A percentile compares a stretch with the other conserved stretches of the same genome.
Evolutionary conservation across 2,113 vertebrate genomes (phyloP).

Genomic region (Trogon surrucura): DNA sequence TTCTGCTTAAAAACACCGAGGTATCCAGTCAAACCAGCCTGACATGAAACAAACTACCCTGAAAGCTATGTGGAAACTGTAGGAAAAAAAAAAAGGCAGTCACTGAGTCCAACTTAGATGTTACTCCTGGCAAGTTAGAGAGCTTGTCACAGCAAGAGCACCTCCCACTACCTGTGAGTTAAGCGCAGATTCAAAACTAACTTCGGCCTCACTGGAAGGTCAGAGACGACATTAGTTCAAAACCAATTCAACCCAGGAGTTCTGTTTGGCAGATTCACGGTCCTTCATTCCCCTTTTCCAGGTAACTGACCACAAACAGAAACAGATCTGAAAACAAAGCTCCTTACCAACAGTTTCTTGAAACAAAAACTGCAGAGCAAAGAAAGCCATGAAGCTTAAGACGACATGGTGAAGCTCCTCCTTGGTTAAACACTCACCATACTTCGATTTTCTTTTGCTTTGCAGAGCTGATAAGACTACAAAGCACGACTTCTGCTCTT

Average conservation of each 20-base stretch:
- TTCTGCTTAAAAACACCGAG: neutral
- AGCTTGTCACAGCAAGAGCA: neutral
- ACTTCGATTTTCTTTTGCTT: neutral
- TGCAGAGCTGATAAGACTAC: neutral
- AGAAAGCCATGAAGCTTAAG: neutral
- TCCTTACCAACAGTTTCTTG: neutral
- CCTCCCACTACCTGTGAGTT: neutral
- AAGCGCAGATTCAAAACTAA: neutral
- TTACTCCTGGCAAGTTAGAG: rapidly evolving
- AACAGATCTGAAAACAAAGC: neutral
- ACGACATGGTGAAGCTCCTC: neutral
- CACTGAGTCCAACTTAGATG: rapidly evolving
- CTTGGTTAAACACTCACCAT: neutral
- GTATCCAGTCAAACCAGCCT: neutral
- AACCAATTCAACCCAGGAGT: neutral
- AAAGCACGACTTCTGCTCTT: neutral
- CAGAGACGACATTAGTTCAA: neutral
- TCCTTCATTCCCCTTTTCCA: neutral
- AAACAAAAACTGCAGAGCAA: neutral
- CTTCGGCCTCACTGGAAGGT: neutral
- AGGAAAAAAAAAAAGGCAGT: neutral
- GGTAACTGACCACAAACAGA: neutral
- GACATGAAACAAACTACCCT: neutral
- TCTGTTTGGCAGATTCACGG: neutral
- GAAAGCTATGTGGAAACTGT: neutral